Conservation (phyloP, 2,797 vertebrate species). For the Coccyzus lansbergi region DNA sequence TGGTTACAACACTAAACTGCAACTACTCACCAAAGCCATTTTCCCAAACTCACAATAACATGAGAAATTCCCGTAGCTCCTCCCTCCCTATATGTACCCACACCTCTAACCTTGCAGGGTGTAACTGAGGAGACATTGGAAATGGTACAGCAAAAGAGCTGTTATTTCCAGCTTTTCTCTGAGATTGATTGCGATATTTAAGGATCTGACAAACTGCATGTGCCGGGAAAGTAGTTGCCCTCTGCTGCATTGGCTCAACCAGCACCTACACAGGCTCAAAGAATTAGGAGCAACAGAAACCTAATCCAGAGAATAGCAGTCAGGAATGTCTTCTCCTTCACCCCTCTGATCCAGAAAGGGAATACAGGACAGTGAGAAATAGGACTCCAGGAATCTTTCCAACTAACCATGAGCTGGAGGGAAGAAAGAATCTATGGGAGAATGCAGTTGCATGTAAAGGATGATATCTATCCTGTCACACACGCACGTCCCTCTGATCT, state of each 20-base stretch:
- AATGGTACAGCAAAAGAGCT: background rate
- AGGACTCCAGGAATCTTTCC: background rate
- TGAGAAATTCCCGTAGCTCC: background rate
- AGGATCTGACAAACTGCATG: background rate
- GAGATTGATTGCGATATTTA: background rate
- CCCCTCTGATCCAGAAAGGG: background rate
- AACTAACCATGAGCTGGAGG: background rate
- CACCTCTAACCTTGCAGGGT: background rate
- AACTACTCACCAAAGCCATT: constrained; percentile 18
- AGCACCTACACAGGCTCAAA: background rate
- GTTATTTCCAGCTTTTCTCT: background rate
- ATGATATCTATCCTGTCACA: background rate
- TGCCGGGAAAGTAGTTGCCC: background rate
- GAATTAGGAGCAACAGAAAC: background rate
- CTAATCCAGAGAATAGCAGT: background rate
- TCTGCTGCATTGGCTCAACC: background rate
- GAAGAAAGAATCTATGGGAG: background rate
- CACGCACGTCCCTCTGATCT: background rate
- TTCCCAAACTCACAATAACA: background rate
- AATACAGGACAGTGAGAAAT: background rate
- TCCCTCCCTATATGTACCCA: background rate
- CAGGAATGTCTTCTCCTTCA: background rate
- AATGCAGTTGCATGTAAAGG: background rate
- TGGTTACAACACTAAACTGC: constrained; percentile 22
- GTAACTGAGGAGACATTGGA: background rate